Conservation (phyloP, 2,888 invertebrate genomes). For the Cryptocephalus moraei region DNA sequence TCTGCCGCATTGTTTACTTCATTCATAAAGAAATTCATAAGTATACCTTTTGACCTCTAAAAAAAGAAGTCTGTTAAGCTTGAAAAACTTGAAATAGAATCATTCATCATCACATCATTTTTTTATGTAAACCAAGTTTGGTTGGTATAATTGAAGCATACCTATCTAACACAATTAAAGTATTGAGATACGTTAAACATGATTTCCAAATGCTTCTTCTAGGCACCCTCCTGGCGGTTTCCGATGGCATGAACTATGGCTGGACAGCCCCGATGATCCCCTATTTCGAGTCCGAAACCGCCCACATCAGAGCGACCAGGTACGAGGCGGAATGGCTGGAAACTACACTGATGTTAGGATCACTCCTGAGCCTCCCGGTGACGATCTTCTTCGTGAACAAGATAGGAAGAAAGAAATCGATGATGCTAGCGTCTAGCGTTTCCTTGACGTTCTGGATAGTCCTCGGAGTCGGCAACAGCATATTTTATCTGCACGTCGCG, state of each 20-base stretch:
- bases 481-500: slow-evolving; percentile 25
- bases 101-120: no score
- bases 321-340: slow-evolving; percentile 25
- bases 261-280: slow-evolving; percentile 36
- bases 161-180: no score
- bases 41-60: no score
- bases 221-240: slow-evolving; percentile 31
- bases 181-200: no score
- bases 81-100: no score
- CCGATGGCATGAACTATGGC: slow-evolving; percentile 36
- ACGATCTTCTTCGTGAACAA: slow-evolving; percentile 28
- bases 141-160: no score
- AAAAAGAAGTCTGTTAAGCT: no score
- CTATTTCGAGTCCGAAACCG: slow-evolving; percentile 23
- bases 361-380: slow-evolving; percentile 25
- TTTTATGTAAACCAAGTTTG: no score
- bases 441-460: slow-evolving; percentile 32
- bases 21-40: no score
- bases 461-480: slow-evolving; percentile 23
- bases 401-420: slow-evolving; percentile 29
- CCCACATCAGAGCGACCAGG: slow-evolving; percentile 27
- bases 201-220: no score
- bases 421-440: slow-evolving; percentile 26
- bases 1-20: no score
- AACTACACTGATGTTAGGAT: slow-evolving; percentile 22